Evolutionary conservation across 2,113 vertebrate species (phyloP), one percentile per base, ranked within the genome.

Genomic region (Cephalopholis sonnerati): DNA sequence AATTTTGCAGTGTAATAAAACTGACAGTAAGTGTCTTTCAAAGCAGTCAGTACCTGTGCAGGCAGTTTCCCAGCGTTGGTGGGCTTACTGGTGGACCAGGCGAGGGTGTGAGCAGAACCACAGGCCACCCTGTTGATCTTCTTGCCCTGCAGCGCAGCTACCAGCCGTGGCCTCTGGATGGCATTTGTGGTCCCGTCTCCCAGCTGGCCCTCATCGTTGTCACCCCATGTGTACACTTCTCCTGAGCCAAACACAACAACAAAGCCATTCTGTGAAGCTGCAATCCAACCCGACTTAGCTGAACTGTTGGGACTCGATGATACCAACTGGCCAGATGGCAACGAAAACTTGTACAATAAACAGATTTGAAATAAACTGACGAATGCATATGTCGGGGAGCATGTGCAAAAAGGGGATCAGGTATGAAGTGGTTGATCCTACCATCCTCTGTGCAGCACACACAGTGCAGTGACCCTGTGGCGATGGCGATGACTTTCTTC

Each of bases 361-460:
- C 25, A n/a, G 9, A 50, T 18, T 27, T 39, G 12, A 66, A 57
- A 51, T 27, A 32, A 54, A 8, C 17, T 3, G 3, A 20, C 41
- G 66, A 18, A 29, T 15, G n/a, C 62, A 50, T 51, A 12, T 1
- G 20, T 20, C 44, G 2, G 22, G 10, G 32, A n/a, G 1, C 0
- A 0, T 41, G 27, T 2, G 7, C 10, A 51, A 70, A 44, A 69
- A 55, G 27, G 15, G 0, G 0, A 48, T n/a, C 3, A 16, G 7
- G 48, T 7, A n/a, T 13, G 11, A 24, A n/a, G 59, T 32, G 41
- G 8, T 55, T n/a, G 57, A 18, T 29, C 94, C 16, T 96, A 99
- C 98, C 98, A 9, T 99, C 98, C 85, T 99, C 98, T 1, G 98
- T 98, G 95, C 98, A 99, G 93, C 98, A 99, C n/a, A 99, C 98